Evolutionary conservation across 2,888 invertebrate species (phyloP).

Genomic region (Dasypogon diadema): DNA sequence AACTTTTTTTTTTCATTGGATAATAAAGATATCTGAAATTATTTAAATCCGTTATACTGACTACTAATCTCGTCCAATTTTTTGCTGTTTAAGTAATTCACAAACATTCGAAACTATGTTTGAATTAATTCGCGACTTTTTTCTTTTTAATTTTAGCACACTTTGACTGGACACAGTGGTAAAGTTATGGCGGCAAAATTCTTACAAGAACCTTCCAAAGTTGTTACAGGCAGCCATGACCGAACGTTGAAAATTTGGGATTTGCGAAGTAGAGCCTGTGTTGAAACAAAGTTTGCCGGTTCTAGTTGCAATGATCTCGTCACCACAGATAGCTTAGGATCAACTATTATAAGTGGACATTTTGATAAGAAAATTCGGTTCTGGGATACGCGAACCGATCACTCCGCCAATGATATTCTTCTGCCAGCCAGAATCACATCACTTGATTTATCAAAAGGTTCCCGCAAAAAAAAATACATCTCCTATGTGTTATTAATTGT

Average conservation of each 20-base stretch:
- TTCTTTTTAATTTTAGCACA: constrained; percentile 62
- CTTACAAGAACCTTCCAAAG: constrained; percentile 90
- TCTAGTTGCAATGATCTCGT: constrained; percentile 98
- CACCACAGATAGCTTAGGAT: constrained; percentile 86
- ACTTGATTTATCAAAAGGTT: constrained; percentile 91
- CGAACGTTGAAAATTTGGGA: constrained; percentile 99
- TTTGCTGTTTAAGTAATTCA: neutral
- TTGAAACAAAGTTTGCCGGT: constrained; percentile 94
- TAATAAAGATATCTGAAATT: neutral
- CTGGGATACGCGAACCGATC: constrained; percentile 95
- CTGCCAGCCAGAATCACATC: constrained; percentile 96
- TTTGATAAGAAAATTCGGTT: constrained; percentile 97
- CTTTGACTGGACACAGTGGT: constrained; percentile 81
- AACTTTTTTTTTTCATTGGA: constrained; percentile 9
- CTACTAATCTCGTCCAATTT: constrained; percentile 20
- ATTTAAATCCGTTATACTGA: constrained; percentile 31
- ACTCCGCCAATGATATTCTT: constrained; percentile 85
- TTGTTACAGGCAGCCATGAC: constrained; percentile 98
- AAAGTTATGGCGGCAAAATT: constrained; percentile 98
- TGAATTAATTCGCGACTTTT: constrained; percentile 41
- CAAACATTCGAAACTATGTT: neutral
- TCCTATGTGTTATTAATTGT: neutral
- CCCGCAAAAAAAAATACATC: neutral
- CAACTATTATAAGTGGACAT: constrained; percentile 96
- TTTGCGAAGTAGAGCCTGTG: constrained; percentile 90